phyloP scores from a whole-genome alignment of 2,113 vertebrate genomes.

The Pluvialis apricaria region DNA sequence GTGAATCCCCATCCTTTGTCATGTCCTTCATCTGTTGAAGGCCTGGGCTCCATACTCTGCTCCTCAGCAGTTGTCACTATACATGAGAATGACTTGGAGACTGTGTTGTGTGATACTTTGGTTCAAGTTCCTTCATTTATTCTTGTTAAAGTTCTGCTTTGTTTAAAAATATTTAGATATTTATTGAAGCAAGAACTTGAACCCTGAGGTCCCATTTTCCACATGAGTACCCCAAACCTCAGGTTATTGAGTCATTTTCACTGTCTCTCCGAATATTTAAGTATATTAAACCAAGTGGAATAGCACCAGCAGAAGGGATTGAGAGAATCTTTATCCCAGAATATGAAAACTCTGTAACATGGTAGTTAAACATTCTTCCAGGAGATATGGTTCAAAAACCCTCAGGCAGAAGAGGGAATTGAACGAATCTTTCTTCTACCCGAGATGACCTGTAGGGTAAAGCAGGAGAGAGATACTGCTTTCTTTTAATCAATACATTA shows the following conservation, averaged over 20 bases:
- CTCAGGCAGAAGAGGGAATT: neutral
- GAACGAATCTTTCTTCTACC: neutral
- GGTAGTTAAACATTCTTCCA: neutral
- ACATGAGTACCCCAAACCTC: neutral
- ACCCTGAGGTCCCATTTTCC: neutral
- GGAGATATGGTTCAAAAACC: neutral
- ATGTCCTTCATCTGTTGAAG: neutral
- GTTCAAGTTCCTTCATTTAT: neutral
- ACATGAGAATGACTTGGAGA: neutral
- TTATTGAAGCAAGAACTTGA: neutral
- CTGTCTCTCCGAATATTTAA: neutral
- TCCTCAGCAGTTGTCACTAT: neutral
- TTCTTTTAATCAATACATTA: neutral
- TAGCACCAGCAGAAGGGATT: conserved; percentile 10
- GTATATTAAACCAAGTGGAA: neutral
- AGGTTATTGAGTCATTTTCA: neutral
- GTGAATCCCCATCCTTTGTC: neutral
- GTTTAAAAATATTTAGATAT: conserved; percentile 13
- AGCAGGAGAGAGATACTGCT: neutral
- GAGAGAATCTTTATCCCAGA: neutral
- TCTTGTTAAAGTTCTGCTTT: neutral
- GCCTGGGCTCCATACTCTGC: neutral
- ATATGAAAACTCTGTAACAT: neutral
- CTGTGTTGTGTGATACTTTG: neutral
- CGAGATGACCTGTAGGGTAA: neutral